Evolutionary conservation across 2,888 invertebrate genomes (phyloP).

Genomic region (Eubasilissa splendida): DNA sequence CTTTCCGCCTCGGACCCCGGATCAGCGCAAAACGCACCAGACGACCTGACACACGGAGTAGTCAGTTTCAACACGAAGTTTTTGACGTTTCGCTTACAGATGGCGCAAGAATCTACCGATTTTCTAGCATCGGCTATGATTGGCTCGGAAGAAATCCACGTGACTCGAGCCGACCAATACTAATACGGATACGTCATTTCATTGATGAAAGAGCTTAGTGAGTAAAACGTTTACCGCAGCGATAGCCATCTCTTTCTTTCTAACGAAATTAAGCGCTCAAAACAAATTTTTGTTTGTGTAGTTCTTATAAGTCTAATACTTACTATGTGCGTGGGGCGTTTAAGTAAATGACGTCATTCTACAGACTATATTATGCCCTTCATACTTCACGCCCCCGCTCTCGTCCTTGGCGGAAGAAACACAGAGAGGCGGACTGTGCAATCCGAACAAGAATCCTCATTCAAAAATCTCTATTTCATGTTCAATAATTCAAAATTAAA

Average conservation of each 20-base stretch:
- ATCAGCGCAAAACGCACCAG: slow-evolving; percentile 43
- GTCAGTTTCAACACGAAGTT: slow-evolving; percentile 37
- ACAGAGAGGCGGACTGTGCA: no score
- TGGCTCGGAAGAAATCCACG: slow-evolving; percentile 34
- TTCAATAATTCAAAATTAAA: no score
- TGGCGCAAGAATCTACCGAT: slow-evolving; percentile 45
- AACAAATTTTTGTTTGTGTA: slow-evolving; percentile 5
- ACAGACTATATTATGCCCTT: background rate
- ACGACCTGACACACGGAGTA: slow-evolving; percentile 36
- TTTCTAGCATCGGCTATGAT: slow-evolving; percentile 36
- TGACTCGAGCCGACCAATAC: slow-evolving; percentile 42
- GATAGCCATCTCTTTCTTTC: background rate
- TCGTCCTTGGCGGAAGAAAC: no score
- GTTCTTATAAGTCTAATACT: background rate
- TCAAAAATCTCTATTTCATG: no score
- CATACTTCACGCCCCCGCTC: no score
- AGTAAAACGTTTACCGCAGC: background rate
- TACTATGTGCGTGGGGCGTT: slow-evolving; percentile 11
- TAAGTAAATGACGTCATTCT: background rate
- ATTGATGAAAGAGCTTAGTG: slow-evolving; percentile 48
- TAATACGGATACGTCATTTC: slow-evolving; percentile 49
- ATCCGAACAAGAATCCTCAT: no score
- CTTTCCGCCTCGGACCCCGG: slow-evolving; percentile 29
- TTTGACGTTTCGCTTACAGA: slow-evolving; percentile 40
- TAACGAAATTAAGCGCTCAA: background rate